phyloP scores from a whole-genome alignment of 2,113 vertebrate species.

The Saguinus midas region DNA sequence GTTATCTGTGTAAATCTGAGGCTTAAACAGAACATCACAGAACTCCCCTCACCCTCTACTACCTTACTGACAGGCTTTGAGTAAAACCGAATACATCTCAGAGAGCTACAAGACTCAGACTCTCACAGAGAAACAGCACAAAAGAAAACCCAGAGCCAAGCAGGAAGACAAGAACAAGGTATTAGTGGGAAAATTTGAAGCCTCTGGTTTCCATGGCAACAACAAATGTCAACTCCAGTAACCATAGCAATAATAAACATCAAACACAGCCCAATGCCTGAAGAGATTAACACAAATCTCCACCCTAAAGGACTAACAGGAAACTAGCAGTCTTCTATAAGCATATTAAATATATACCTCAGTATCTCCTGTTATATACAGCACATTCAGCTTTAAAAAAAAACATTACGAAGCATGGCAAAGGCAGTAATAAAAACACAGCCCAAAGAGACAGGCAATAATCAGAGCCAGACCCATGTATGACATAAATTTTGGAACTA shows the following conservation, averaged over 20 bases:
- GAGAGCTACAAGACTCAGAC: not conserved
- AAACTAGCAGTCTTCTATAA: not conserved
- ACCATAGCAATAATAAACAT: conserved; percentile 34
- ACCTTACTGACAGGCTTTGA: not conserved
- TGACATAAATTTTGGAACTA: not conserved
- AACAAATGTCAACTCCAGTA: conserved; percentile 31
- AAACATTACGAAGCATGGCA: not conserved
- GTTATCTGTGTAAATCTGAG: not conserved
- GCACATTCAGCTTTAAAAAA: not conserved
- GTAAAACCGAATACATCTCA: not conserved
- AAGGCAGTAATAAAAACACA: not conserved
- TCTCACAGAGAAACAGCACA: not conserved
- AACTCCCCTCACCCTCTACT: not conserved
- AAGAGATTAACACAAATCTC: conserved; percentile 26
- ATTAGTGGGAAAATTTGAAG: conserved; percentile 17
- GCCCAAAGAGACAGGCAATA: not conserved
- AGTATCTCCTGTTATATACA: not conserved
- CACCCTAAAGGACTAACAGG: not conserved
- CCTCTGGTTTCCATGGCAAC: not conserved
- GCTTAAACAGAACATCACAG: not conserved
- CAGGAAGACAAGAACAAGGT: not conserved
- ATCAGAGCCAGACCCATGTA: not conserved
- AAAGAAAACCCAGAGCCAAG: conserved; percentile 12
- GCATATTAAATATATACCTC: not conserved
- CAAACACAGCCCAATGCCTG: not conserved